These are phyloP conservation scores for Paracyclopina nana DNA, from an alignment of 1,140 invertebrate genomes.

Conservation along the genomic window DNA sequence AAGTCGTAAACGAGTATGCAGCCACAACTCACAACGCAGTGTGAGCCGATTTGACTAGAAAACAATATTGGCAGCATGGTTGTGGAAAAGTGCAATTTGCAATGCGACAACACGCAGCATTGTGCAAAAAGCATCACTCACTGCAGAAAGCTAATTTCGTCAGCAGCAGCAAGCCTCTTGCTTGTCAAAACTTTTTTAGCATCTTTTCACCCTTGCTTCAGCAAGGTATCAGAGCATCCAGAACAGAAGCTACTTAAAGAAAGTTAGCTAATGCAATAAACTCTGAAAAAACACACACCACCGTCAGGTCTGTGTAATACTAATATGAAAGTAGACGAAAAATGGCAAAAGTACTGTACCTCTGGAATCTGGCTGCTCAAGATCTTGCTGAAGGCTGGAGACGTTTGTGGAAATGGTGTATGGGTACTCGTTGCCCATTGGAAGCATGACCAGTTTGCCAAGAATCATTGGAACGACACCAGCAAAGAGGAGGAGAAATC, in stretches of 20 bases:
- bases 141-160: too few species aligned
- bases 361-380: neutral
- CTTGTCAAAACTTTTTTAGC: too few species aligned
- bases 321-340: conserved; percentile 15
- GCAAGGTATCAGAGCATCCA: too few species aligned
- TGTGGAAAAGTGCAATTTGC: too few species aligned
- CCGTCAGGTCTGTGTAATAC: conserved; percentile 19
- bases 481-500: conserved; percentile 49
- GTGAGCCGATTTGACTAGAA: too few species aligned
- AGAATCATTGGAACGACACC: conserved; percentile 56
- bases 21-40: too few species aligned
- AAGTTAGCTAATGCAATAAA: conserved; percentile 2
- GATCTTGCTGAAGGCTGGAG: neutral
- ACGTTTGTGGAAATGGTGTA: conserved; percentile 23
- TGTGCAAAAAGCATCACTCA: too few species aligned
- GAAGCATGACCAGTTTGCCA: conserved; percentile 48
- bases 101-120: too few species aligned
- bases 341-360: neutral
- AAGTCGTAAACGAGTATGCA: too few species aligned
- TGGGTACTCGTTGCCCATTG: conserved; percentile 48
- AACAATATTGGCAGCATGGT: too few species aligned
- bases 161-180: too few species aligned
- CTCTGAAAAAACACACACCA: neutral
- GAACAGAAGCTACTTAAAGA: neutral
- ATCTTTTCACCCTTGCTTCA: too few species aligned